Conservation (phyloP, 2,888 invertebrate genomes). For the Polietes domitor region DNA sequence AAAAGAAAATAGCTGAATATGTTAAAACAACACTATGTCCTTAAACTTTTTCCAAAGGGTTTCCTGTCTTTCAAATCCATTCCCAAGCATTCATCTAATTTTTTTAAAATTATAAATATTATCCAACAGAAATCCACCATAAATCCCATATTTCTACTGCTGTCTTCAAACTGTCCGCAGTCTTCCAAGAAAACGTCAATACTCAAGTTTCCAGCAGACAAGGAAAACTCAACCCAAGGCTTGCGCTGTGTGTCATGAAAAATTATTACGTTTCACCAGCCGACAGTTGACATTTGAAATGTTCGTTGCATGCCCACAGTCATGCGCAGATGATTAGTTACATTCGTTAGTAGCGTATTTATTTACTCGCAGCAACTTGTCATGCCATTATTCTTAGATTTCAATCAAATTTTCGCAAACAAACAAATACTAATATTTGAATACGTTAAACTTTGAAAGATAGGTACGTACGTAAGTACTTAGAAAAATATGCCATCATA, state of each 20-base stretch:
- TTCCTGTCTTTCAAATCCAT: too few species aligned
- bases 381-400: constrained; percentile 6
- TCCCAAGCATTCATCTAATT: too few species aligned
- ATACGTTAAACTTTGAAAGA: not conserved
- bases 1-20: too few species aligned
- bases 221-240: not conserved
- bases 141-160: not conserved
- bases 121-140: constrained; percentile 4
- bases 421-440: not conserved
- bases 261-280: constrained; percentile 2
- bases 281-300: constrained; percentile 26
- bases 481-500: constrained; percentile 6
- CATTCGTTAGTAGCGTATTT: constrained; percentile 5
- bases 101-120: too few species aligned
- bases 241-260: not conserved
- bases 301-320: not conserved
- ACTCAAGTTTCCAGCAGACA: too few species aligned
- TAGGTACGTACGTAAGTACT: not conserved
- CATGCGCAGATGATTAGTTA: not conserved
- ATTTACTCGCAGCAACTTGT: not conserved
- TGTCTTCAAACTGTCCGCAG: not conserved
- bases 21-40: too few species aligned
- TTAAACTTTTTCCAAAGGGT: too few species aligned
- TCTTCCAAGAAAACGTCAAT: too few species aligned
- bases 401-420: not conserved